A percentile compares a stretch with the other conserved stretches of the same genome.
These are phyloP conservation scores for Oceanodroma leucorhoa DNA, from an alignment of 2,797 vertebrate species.

Conservation along the genomic window DNA sequence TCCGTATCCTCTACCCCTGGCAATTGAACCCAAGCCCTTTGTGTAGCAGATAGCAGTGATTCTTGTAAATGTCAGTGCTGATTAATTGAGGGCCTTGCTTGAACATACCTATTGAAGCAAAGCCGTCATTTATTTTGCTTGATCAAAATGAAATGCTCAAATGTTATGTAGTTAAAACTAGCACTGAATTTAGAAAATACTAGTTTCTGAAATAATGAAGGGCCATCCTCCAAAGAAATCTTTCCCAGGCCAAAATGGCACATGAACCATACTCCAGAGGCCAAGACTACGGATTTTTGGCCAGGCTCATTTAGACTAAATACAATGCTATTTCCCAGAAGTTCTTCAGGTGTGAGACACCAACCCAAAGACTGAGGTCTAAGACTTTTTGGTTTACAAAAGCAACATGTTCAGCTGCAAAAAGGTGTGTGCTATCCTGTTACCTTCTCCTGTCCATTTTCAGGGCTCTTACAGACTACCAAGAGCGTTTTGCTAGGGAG, in stretches of 20 bases:
- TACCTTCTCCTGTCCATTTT: background rate
- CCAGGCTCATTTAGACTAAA: background rate
- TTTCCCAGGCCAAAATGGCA: background rate
- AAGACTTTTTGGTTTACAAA: background rate
- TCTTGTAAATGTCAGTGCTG: slow-evolving; percentile 11
- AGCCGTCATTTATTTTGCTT: background rate
- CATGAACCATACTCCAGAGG: background rate
- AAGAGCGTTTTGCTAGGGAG: background rate
- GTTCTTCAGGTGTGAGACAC: background rate
- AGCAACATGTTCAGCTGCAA: background rate
- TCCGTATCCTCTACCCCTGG: background rate
- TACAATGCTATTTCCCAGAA: background rate
- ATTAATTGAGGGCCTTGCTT: slow-evolving; percentile 10
- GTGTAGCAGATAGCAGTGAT: background rate
- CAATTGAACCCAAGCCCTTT: background rate
- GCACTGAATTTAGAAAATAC: background rate
- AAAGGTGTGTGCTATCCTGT: background rate
- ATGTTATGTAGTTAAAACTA: background rate
- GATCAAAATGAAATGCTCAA: background rate
- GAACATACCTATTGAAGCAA: background rate
- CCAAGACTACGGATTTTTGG: background rate
- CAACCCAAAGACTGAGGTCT: background rate
- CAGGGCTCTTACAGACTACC: background rate
- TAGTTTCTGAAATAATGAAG: background rate
- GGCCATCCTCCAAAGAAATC: background rate